Conservation (phyloP, 2,113 vertebrate genomes). For the Cyphomyrus plagiostoma region DNA sequence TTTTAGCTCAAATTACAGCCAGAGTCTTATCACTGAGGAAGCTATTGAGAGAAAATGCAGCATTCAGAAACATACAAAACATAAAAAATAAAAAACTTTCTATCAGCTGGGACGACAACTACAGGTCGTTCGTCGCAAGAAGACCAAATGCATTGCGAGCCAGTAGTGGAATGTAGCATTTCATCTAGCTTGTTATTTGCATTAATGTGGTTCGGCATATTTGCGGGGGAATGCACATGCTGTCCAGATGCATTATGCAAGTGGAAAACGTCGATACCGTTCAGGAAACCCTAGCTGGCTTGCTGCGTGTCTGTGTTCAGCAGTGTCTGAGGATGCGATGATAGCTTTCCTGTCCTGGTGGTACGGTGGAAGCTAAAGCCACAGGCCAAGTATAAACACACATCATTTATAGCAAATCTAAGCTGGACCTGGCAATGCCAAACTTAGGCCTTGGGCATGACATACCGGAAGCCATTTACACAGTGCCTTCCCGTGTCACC, state of each 20-base stretch:
- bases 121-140: background rate
- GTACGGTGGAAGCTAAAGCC: background rate
- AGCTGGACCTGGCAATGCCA: constrained; percentile 12
- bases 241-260: background rate
- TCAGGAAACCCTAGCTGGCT: background rate
- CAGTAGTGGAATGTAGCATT: background rate
- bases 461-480: background rate
- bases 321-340: background rate
- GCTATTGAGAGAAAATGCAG: background rate
- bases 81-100: background rate
- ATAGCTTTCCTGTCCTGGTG: background rate
- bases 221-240: background rate
- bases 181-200: background rate
- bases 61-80: background rate
- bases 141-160: background rate
- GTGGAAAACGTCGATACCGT: background rate
- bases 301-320: background rate
- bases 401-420: background rate
- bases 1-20: background rate
- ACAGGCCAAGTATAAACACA: background rate
- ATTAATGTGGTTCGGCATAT: background rate
- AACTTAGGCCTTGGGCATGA: background rate
- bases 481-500: background rate
- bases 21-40: background rate
- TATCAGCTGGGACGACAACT: background rate